phyloP scores from a whole-genome alignment of 1,140 invertebrate species.

The Globodera ellingtonae region DNA sequence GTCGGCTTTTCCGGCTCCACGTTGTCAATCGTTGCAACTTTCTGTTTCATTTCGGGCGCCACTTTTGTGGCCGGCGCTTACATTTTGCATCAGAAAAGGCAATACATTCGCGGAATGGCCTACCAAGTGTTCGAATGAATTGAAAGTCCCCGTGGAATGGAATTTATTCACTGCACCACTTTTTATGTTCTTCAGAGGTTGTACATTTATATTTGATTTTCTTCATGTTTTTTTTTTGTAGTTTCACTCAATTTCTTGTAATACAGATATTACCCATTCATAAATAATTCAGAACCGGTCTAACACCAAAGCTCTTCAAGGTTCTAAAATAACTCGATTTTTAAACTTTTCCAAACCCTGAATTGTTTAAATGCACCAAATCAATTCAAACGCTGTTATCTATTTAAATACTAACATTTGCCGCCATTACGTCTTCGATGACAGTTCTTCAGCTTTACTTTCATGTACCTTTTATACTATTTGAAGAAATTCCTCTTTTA shows the following conservation, averaged over 20 bases:
- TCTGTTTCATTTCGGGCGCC: slow-evolving; percentile 44
- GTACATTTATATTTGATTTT: neutral
- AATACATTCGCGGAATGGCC: slow-evolving; percentile 50
- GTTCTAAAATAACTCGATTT: neutral
- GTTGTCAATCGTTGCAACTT: slow-evolving; percentile 46
- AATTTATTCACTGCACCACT: neutral
- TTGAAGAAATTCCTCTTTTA: neutral
- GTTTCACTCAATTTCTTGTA: too few relatives aligned
- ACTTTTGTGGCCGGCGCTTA: slow-evolving; percentile 38
- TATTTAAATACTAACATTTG: neutral
- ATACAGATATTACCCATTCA: neutral
- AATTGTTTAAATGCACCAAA: neutral
- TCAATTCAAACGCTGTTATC: neutral
- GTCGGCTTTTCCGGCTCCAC: slow-evolving; percentile 37
- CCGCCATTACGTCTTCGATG: neutral
- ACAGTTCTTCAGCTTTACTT: neutral
- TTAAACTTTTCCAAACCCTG: neutral
- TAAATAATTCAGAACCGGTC: neutral
- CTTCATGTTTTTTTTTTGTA: neutral
- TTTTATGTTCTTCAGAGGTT: neutral
- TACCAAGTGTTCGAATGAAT: slow-evolving; percentile 51
- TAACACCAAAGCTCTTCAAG: too few relatives aligned
- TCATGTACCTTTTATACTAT: neutral
- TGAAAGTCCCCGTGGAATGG: neutral
- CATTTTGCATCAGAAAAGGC: slow-evolving; percentile 45